Evolutionary conservation across 1,140 invertebrate species (phyloP), one percentile per base, ranked within the genome.

Genomic region (Cherax destructor): DNA sequence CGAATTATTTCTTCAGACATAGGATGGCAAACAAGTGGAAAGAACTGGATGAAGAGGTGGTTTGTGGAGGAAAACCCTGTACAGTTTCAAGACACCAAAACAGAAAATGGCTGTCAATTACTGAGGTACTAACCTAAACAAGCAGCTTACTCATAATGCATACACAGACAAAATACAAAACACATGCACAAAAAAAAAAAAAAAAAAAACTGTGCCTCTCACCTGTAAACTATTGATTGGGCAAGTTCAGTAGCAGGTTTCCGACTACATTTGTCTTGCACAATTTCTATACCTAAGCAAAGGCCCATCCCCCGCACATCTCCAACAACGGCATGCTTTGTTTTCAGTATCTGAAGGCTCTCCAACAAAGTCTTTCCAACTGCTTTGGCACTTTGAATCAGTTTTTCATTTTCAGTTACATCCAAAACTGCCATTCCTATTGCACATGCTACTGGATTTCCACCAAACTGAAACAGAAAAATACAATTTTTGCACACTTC

Each of bases 391-490:
- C 93, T 93, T n/a, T 92, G 91, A 83, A 93, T 91, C 30, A 94
- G 87, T 79, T 94, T 93, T 72, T 94, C 93, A 87, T 93, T 93
- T 78, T 91, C 74, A 30, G 94, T 92, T 7, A 94, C 92, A 80
- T 94, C 93, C 50, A 94, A 69, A 30, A 94, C 94, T 1, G 94
- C 93, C 61, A 93, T 72, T 41, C 93, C 94, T 41, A 93, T 92
- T 30, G 93, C 92, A 74, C 93, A 93, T 47, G 92, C 89, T 6
- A 94, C 93, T 16, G 93, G 92, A 78, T 94, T 93, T 93, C 96
- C 96, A 61, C 96, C 96, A 92, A 96, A 93, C 91, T 92, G 86
- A 47, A 30, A 30, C n/a, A 74, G 11, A 30, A 74, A 3, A 30
- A 30, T 30, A 74, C 24, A 56, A 56, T 56, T 0, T 13, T 56